Evolutionary conservation across 2,888 invertebrate species (phyloP).

Genomic region (Monochamus alternatus): DNA sequence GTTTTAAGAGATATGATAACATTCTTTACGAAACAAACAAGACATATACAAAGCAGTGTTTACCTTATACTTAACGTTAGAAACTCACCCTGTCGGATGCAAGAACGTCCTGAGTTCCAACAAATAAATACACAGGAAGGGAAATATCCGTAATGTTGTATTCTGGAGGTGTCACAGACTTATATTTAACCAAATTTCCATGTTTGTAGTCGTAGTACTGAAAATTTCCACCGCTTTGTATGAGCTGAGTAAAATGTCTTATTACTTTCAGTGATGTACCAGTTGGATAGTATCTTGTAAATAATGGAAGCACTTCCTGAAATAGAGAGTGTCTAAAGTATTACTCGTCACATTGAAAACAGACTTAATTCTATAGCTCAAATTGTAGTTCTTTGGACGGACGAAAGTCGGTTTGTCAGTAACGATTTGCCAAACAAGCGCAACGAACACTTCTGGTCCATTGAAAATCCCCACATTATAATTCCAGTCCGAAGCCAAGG

Average conservation of each 20-base stretch:
- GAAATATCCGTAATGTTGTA: constrained; percentile 76
- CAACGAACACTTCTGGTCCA: no score
- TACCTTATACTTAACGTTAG: not conserved
- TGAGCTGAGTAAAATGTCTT: constrained; percentile 41
- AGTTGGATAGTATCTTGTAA: constrained; percentile 47
- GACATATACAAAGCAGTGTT: not conserved
- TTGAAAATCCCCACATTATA: no score
- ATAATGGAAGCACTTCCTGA: constrained; percentile 50
- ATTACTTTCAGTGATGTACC: constrained; percentile 43
- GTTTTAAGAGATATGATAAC: not conserved
- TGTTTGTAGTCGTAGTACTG: constrained; percentile 79
- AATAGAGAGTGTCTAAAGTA: constrained; percentile 27
- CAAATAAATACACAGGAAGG: constrained; percentile 77
- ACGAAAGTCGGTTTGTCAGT: no score
- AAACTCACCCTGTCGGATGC: constrained; percentile 72
- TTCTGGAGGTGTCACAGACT: constrained; percentile 73
- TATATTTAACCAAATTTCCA: constrained; percentile 68
- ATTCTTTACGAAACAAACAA: not conserved
- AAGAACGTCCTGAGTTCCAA: constrained; percentile 81
- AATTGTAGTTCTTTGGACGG: no score
- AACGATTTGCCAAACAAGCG: no score
- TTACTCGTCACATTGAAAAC: no score
- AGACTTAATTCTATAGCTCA: no score
- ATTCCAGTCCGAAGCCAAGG: no score
- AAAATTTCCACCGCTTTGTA: constrained; percentile 53